Base-by-base conservation (phyloP, 2,888 invertebrate species). In the Netelia virgata region DNA sequence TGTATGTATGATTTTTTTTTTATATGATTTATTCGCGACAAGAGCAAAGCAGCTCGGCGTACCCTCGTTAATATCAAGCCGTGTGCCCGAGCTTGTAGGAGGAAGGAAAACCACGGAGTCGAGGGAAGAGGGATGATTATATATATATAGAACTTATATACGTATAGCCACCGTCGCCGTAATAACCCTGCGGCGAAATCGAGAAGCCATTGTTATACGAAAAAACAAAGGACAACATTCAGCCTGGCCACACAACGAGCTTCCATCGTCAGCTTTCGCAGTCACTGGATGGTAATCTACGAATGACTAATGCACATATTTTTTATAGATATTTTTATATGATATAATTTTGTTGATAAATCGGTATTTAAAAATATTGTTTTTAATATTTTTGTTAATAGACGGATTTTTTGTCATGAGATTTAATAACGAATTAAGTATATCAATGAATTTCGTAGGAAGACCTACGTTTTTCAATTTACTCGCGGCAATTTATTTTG, bases 191-290 rank as follows among this genome's bases (percentile, higher is more conserved):
- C 43, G 86, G 85, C 78, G 80, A 82, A 85, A 87, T 88, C 87
- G 79, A 89, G 87, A 83, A 82, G 81, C 83, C 85, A 89, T 89
- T 88, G 88, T 89, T 86, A 57, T 84, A 79, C 43, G 70, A 43
- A 66, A 81, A 82, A 89, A 86, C 85, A 86, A 86, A 87, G 85
- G 78, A 77, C 81, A 68, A 84, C 81, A 72, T 76, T 80, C 66
- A 80, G 57, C 64, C 70, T 18, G 75, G 83, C 61, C 80, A 43
- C 72, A 66, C 43, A 53, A n/a, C 57, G 16, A 75, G 23, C 61
- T 74, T 63, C 70, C 61, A 66, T 66, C 81, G 81, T 73, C 84
- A 80, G 69, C 59, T 59, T 68, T 18, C 18, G 59, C 50, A 47
- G 9, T 41, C 11, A 18, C 14, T 41, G 2, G 14, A 47, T 14